Conservation (phyloP, 2,888 invertebrate species). For the Tetranychus truncatus region DNA sequence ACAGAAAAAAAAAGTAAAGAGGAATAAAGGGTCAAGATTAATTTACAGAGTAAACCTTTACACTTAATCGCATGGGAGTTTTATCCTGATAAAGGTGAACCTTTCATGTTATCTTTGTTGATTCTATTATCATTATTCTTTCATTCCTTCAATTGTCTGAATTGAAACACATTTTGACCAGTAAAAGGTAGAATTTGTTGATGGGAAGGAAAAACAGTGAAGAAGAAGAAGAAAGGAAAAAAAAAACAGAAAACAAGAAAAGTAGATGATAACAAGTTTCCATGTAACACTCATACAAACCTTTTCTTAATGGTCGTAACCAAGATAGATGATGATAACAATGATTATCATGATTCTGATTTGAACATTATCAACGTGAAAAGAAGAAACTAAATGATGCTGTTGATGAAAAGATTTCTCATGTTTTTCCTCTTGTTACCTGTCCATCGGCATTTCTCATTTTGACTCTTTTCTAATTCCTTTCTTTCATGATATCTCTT, state of each 20-base stretch:
- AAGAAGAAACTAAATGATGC: too few species aligned
- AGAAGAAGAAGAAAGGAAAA: slow-evolving; percentile 2
- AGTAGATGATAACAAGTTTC: slow-evolving; percentile 1
- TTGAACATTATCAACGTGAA: too few species aligned
- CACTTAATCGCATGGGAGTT: neutral
- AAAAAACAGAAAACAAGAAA: neutral
- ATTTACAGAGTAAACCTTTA: neutral
- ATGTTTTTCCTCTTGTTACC: neutral
- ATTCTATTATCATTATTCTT: neutral
- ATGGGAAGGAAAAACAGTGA: too few species aligned
- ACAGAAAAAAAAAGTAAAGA: too few species aligned
- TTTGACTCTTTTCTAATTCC: neutral
- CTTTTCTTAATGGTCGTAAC: neutral
- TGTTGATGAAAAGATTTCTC: too few species aligned
- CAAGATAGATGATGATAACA: neutral
- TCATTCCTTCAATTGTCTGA: too few species aligned
- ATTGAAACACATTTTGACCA: too few species aligned
- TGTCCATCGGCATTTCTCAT: neutral
- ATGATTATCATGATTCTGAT: neutral
- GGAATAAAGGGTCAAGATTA: neutral
- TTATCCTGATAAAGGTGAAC: neutral
- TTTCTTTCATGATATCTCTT: neutral
- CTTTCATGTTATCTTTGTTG: neutral
- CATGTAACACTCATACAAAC: neutral
- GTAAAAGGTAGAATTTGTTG: neutral